Percentiles rank a stretch among this genome's conserved stretches.
Conservation (phyloP, 2,888 invertebrate genomes). For the Xestia xanthographa region DNA sequence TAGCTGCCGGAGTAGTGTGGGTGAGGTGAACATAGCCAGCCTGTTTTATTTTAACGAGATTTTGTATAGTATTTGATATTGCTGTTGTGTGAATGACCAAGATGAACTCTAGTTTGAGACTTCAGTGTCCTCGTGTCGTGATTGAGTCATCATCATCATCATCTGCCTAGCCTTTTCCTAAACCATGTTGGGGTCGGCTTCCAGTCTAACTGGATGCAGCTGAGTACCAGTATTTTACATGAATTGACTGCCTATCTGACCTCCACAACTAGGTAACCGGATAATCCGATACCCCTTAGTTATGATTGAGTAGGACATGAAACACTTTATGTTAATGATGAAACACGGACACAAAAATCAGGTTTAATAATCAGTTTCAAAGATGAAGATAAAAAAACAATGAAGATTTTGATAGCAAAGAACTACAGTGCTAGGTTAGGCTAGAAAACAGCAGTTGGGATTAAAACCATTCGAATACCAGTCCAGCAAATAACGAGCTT, state of each 20-base stretch:
- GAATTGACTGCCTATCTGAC: too few relatives aligned
- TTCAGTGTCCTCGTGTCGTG: background rate
- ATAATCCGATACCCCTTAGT: too few relatives aligned
- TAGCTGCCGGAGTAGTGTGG: constrained; percentile 44
- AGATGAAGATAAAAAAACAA: background rate
- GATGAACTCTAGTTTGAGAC: background rate
- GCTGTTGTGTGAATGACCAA: background rate
- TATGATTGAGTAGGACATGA: background rate
- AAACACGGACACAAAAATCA: background rate
- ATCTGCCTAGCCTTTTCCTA: too few relatives aligned
- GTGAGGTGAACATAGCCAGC: constrained; percentile 22
- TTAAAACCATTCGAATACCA: background rate
- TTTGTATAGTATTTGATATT: background rate
- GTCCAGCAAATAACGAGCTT: background rate
- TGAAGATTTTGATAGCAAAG: background rate
- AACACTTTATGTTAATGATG: background rate
- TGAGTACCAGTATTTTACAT: too few relatives aligned
- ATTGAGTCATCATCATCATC: background rate
- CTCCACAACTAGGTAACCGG: too few relatives aligned
- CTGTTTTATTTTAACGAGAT: constrained; percentile 12
- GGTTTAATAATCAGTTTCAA: background rate
- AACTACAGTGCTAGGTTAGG: background rate
- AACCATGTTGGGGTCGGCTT: too few relatives aligned
- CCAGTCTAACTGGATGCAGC: too few relatives aligned
- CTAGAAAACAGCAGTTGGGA: background rate